phyloP scores from a whole-genome alignment of 1,140 invertebrate genomes.

The Limonius californicus region DNA sequence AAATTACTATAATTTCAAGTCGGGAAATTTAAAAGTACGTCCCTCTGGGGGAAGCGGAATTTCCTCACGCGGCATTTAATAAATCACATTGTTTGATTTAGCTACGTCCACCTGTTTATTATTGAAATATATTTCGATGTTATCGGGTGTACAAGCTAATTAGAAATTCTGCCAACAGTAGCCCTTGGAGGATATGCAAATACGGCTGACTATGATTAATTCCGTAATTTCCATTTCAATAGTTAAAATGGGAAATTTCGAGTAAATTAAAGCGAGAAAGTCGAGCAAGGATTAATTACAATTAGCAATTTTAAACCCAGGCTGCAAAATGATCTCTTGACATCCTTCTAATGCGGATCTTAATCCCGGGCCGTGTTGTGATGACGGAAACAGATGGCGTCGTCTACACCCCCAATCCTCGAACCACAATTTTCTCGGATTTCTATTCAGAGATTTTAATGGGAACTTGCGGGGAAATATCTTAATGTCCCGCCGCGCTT shows the following conservation, averaged over 20 bases:
- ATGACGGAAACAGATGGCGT: conserved; percentile 13
- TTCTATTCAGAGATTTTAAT: conserved; percentile 2
- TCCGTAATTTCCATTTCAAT: conserved; percentile 5
- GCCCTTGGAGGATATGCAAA: not conserved
- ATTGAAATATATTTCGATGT: too few relatives aligned
- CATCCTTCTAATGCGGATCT: not conserved
- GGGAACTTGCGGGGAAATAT: not conserved
- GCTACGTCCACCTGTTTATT: too few relatives aligned
- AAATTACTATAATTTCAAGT: too few relatives aligned
- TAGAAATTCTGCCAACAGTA: too few relatives aligned
- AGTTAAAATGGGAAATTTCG: not conserved
- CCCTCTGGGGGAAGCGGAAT: too few relatives aligned
- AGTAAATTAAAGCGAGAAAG: not conserved
- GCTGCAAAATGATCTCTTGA: conserved; percentile 5
- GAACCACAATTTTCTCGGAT: not conserved
- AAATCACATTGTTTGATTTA: too few relatives aligned
- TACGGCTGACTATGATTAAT: not conserved
- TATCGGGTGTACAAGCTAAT: too few relatives aligned
- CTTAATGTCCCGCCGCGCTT: not conserved
- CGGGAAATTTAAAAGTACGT: too few relatives aligned
- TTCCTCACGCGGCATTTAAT: too few relatives aligned
- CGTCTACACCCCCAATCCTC: not conserved
- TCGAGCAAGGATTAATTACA: conserved; percentile 7
- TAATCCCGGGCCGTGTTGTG: not conserved
- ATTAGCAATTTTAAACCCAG: conserved; percentile 10